Percentiles rank a stretch among this genome's conserved stretches.
These are phyloP conservation scores for Epicauta chinensis DNA, from an alignment of 1,140 invertebrate species.

Conservation along the genomic window DNA sequence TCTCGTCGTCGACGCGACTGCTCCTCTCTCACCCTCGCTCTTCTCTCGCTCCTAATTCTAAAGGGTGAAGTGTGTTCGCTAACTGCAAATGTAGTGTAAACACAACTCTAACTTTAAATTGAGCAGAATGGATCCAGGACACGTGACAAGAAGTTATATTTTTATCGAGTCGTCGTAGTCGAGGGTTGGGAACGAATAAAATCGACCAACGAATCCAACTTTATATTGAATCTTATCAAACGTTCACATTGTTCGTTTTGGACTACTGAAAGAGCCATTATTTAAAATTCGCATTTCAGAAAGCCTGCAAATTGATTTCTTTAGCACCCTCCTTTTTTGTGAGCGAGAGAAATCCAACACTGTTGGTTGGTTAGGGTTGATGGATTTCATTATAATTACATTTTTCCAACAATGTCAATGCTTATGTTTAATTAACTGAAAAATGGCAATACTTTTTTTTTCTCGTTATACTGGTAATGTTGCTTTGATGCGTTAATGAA, in stretches of 20 bases:
- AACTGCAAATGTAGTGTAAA: conserved; percentile 36
- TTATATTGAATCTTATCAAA: conserved; percentile 3
- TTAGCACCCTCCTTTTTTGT: conserved; percentile 13
- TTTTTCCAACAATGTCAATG: conserved; percentile 25
- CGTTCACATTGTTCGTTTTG: conserved; percentile 15
- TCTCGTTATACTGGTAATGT: no score
- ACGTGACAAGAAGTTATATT: conserved; percentile 39
- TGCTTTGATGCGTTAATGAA: no score
- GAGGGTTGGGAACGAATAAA: neutral
- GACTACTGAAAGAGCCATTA: conserved; percentile 30
- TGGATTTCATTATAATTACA: conserved; percentile 41
- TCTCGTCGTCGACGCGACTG: conserved; percentile 7
- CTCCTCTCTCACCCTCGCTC: no score
- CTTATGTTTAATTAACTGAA: no score
- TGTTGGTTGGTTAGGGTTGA: conserved; percentile 22
- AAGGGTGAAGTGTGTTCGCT: conserved; percentile 11
- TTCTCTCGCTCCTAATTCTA: neutral
- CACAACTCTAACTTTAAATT: conserved; percentile 36
- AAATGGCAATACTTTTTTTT: no score
- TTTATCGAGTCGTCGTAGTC: conserved; percentile 26
- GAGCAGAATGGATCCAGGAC: conserved; percentile 35
- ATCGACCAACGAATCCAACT: conserved; percentile 4
- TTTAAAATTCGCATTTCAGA: conserved; percentile 37
- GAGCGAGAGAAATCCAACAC: neutral
- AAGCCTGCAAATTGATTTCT: conserved; percentile 34